Evolutionary conservation across 2,888 invertebrate species (phyloP), one percentile per base, ranked within the genome.

Genomic region (Lithodes maja): DNA sequence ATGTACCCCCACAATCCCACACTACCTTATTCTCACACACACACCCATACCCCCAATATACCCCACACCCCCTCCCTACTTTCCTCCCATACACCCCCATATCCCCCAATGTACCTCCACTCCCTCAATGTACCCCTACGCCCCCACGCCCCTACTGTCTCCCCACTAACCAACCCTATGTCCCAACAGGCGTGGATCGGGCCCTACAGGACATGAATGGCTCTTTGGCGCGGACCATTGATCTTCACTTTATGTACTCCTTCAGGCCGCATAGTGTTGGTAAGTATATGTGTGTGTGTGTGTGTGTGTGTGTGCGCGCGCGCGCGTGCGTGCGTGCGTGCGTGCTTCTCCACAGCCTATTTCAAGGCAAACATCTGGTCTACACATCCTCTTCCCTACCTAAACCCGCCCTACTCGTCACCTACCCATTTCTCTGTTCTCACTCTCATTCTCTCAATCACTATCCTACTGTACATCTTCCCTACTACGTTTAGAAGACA

Each of bases 171-270:
- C 33, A 33, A 33, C 33, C 33, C 33, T 33, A 33, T 83, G 83
- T 87, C 83, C 61, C 68, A 49, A 15, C 88, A 91, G 91, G 91
- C 80, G 82, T 91, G 78, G 91, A 91, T 71, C 83, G 91, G 50
- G 90, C 90, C 17, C 86, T 91, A 33, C 91, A 91, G 88, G 91
- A 91, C 54, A 87, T 91, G 84, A 91, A 88, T 33, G 91, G 91
- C n/a, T 90, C 88, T 61, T 77, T 91, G 52, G 90, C 91, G 2
- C 83, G 91, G 15, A 91, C 90, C 33, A 91, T 91, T 61, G 91
- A 91, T 79, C 89, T 91, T 1, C 91, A 91, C 75, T 91, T 91
- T 78, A 91, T 91, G 91, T 91, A 91, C 55, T 91, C 91, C 83
- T 91, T 91, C 82, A 69, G 91, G 9, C 91, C 91, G 1, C 91